Conservation (phyloP, 2,113 vertebrate genomes). For the Bothrops jararaca region DNA sequence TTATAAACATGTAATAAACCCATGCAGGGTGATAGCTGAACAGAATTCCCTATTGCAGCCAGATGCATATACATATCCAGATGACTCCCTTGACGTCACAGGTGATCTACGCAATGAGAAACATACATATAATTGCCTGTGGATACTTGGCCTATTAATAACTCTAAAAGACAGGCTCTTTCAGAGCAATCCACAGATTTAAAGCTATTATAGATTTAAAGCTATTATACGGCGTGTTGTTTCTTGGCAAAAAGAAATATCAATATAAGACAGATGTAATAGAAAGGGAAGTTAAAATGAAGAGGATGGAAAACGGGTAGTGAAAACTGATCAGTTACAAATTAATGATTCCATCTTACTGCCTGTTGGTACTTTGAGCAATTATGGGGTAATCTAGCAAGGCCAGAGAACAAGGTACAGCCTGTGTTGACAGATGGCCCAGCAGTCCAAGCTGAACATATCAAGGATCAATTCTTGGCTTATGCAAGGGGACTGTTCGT, state of each 20-base stretch:
- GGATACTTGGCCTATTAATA: not conserved
- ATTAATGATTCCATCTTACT: not conserved
- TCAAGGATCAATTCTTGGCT: conserved; percentile 3
- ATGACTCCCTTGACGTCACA: not conserved
- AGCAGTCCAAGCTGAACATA: not conserved
- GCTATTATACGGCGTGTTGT: not conserved
- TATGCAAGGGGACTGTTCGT: not conserved
- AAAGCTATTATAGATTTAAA: not conserved
- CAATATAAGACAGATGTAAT: not conserved
- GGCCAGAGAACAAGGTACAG: not conserved
- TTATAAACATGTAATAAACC: not conserved
- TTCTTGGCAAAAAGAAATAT: not conserved
- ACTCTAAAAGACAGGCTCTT: not conserved
- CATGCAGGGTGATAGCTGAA: not conserved
- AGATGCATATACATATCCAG: not conserved
- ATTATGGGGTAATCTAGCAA: not conserved
- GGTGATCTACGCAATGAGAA: not conserved
- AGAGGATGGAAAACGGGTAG: not conserved
- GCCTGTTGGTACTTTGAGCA: conserved; percentile 5
- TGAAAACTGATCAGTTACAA: not conserved
- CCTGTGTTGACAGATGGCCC: conserved; percentile 18
- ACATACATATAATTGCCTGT: not conserved
- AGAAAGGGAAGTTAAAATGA: not conserved
- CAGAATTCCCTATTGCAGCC: not conserved
- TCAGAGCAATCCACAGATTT: not conserved